These are phyloP conservation scores for Platyura marginata DNA, from an alignment of 1,140 invertebrate species.

Conservation along the genomic window DNA sequence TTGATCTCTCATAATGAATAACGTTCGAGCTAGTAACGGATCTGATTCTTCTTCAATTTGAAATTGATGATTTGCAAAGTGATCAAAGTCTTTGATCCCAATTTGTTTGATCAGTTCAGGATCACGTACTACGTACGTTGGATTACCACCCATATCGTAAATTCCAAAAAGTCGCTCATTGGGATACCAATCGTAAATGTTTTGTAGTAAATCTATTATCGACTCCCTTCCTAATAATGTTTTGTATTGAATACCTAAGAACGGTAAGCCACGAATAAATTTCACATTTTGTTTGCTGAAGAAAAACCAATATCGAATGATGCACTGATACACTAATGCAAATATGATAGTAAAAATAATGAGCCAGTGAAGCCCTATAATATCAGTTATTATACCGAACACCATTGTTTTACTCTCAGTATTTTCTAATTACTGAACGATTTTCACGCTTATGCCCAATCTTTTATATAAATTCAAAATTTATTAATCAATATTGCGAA, in stretches of 20 bases:
- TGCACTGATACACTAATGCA: too few relatives aligned
- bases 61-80: conserved; percentile 34
- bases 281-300: neutral
- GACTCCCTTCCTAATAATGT: conserved; percentile 8
- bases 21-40: conserved; percentile 30
- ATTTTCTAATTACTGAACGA: too few relatives aligned
- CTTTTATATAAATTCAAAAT: too few relatives aligned
- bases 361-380: too few relatives aligned
- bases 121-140: conserved; percentile 33
- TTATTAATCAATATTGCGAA: too few relatives aligned
- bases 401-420: too few relatives aligned
- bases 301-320: conserved; percentile 1
- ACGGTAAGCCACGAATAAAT: conserved; percentile 2
- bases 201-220: conserved; percentile 13
- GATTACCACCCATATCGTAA: conserved; percentile 12
- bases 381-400: too few relatives aligned
- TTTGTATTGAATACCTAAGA: conserved; percentile 12
- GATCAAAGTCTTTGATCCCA: conserved; percentile 41
- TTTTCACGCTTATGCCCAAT: too few relatives aligned
- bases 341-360: too few relatives aligned
- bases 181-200: conserved; percentile 12
- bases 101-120: conserved; percentile 37
- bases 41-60: conserved; percentile 27
- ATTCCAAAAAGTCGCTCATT: conserved; percentile 2
- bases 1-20: conserved; percentile 31